phyloP scores from a whole-genome alignment of 2,888 invertebrate genomes.

The Sminthurides aquaticus region DNA sequence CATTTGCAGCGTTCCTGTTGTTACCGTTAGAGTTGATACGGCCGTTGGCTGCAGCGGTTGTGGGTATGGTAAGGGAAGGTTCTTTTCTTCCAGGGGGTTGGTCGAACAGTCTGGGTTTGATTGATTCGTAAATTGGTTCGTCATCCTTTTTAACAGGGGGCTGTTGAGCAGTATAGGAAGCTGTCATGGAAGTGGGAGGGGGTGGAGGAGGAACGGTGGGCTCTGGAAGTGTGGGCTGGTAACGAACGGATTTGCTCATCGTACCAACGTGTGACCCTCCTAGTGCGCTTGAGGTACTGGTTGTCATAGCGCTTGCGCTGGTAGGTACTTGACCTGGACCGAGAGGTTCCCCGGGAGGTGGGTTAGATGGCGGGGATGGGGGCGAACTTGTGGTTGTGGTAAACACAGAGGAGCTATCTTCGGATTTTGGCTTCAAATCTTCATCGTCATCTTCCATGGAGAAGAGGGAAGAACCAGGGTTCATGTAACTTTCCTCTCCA shows the following conservation, averaged over 20 bases:
- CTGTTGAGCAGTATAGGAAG: constrained; percentile 34
- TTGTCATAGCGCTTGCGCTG: neutral
- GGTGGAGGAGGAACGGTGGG: constrained; percentile 69
- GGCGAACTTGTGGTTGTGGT: constrained; percentile 20
- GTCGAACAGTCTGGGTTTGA: constrained; percentile 56
- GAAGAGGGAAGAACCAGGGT: constrained; percentile 21
- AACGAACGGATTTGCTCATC: neutral
- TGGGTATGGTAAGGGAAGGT: neutral
- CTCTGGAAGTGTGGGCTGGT: constrained; percentile 66
- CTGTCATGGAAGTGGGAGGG: constrained; percentile 49
- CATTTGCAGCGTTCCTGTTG: neutral
- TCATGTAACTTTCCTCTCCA: constrained; percentile 30
- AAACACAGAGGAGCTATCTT: constrained; percentile 22
- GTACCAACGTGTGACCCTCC: neutral
- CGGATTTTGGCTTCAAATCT: constrained; percentile 18
- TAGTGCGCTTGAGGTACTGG: neutral
- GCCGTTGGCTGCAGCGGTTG: neutral
- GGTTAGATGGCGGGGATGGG: constrained; percentile 25
- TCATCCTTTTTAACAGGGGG: constrained; percentile 50
- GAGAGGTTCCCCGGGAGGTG: constrained; percentile 25
- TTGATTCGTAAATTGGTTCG: constrained; percentile 75
- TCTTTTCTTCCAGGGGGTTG: neutral
- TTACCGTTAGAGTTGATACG: neutral
- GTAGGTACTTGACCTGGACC: neutral
- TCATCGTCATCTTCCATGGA: constrained; percentile 22